Conservation (phyloP, 2,888 invertebrate species). For the Malthinus flaveolus region DNA sequence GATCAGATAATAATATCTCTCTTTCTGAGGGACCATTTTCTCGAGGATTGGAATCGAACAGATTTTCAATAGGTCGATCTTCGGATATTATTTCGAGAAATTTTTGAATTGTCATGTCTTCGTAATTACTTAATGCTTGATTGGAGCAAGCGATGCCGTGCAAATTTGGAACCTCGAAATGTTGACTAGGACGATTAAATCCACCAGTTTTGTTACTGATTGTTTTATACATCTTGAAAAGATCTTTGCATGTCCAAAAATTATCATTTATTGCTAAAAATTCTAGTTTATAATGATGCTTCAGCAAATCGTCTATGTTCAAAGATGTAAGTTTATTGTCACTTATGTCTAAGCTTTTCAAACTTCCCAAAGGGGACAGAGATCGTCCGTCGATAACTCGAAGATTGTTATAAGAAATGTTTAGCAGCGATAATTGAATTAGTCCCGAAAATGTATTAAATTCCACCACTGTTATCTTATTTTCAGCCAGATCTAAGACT, state of each 20-base stretch:
- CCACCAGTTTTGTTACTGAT: slow-evolving; percentile 14
- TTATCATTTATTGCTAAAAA: slow-evolving; percentile 19
- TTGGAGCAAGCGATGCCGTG: slow-evolving; percentile 24
- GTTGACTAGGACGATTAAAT: slow-evolving; percentile 6
- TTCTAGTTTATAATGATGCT: slow-evolving; percentile 13
- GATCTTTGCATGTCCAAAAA: slow-evolving; percentile 21
- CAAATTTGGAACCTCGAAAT: slow-evolving; percentile 23
- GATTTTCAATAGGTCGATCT: slow-evolving; percentile 15
- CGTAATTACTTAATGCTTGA: slow-evolving; percentile 3
- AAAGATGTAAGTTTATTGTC: slow-evolving; percentile 11
- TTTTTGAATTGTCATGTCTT: slow-evolving; percentile 11
- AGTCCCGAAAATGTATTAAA: slow-evolving; percentile 17
- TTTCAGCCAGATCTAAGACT: slow-evolving; percentile 6
- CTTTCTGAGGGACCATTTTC: neutral
- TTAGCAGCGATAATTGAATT: slow-evolving; percentile 4
- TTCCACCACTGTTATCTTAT: slow-evolving; percentile 6
- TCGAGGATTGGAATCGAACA: slow-evolving; percentile 7
- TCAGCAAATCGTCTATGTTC: slow-evolving; percentile 6
- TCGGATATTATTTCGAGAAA: slow-evolving; percentile 16
- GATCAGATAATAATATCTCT: neutral
- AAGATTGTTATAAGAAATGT: slow-evolving; percentile 19
- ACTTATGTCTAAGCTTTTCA: slow-evolving; percentile 16
- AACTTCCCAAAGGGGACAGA: slow-evolving; percentile 13
- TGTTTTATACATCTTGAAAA: slow-evolving; percentile 17
- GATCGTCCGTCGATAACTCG: slow-evolving; percentile 1